Evolutionary conservation across 2,888 invertebrate genomes (phyloP), one percentile per base, ranked within the genome.

Genomic region (Eretmocerus hayati): DNA sequence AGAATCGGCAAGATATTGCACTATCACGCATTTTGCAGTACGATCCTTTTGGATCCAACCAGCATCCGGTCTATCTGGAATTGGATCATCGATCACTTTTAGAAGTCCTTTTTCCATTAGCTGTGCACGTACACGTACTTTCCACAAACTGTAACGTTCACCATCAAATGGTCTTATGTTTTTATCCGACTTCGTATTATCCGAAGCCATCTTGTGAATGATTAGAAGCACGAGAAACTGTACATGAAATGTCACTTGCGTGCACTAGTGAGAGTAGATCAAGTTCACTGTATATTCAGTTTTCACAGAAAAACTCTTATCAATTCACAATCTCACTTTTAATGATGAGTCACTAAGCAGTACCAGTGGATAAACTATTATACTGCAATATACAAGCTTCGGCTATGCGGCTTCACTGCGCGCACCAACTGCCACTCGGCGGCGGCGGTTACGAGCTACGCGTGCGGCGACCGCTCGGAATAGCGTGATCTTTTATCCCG

Each of bases 1-100:
- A 53, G 40, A 40, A 13, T 40, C 56, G 8, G 49, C 33, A 15
- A 56, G 30, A 46, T 45, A 46, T 45, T 53, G 8, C 8, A 30
- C 13, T 13, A 30, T 30, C 8, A 30, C 30, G 30, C 13, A 9
- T 13, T 30, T 30, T 8, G 30, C 30, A 9, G 8, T 8, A 8
- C 8, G 30, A 30, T 9, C 13, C 30, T 30, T 13, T 8, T 30
- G 8, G 8, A 13, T 30, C 30, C 30, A 30, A 30, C 13, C 30
- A 30, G 8, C 30, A 30, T 13, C 30, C 1, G 18, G 13, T 30
- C 30, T 30, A 9, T 13, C 30, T 9, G 30, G 30, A 30, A 13
- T 30, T 19, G 19, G 20, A 22, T 23, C n/a, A 2, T 26, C 40
- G 2, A 23, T 15, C n/a, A 40, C 23, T n/a, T 11, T 22, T 22